Conservation (phyloP, 37 sponge, comb jelly and placozoan genomes). For the Theonella swinhoei region DNA sequence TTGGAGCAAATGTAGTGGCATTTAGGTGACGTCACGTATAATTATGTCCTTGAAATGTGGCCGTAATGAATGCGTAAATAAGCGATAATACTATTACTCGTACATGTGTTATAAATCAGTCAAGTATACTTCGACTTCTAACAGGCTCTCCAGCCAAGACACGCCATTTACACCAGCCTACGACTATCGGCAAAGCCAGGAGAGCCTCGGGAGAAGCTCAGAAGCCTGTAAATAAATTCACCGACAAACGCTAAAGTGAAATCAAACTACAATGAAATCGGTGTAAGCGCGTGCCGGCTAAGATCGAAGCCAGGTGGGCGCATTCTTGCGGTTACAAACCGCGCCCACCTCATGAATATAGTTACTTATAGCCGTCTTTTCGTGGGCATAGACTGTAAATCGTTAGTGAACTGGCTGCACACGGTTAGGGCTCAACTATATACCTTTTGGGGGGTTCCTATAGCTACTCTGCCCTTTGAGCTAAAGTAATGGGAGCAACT, state of each 20-base stretch:
- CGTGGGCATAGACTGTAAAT: too few relatives aligned
- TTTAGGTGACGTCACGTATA: slow-evolving; percentile 79
- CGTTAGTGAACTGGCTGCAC: too few relatives aligned
- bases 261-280: background rate
- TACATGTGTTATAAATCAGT: background rate
- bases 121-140: too few relatives aligned
- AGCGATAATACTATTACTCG: slow-evolving; percentile 1
- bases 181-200: background rate
- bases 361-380: too few relatives aligned
- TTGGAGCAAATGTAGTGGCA: slow-evolving; percentile 47
- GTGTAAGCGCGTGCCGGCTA: background rate
- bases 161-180: too few relatives aligned
- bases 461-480: too few relatives aligned
- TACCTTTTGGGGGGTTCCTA: too few relatives aligned
- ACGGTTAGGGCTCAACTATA: too few relatives aligned
- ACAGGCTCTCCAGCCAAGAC: too few relatives aligned
- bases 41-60: slow-evolving; percentile 69
- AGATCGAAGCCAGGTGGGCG: background rate
- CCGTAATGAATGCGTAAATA: slow-evolving; percentile 69
- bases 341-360: background rate
- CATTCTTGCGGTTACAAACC: background rate
- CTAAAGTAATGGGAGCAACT: too few relatives aligned
- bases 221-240: background rate
- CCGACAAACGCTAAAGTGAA: background rate
- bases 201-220: background rate